Evolutionary conservation across 2,888 invertebrate genomes (phyloP).

Genomic region (Coleophora deauratella): DNA sequence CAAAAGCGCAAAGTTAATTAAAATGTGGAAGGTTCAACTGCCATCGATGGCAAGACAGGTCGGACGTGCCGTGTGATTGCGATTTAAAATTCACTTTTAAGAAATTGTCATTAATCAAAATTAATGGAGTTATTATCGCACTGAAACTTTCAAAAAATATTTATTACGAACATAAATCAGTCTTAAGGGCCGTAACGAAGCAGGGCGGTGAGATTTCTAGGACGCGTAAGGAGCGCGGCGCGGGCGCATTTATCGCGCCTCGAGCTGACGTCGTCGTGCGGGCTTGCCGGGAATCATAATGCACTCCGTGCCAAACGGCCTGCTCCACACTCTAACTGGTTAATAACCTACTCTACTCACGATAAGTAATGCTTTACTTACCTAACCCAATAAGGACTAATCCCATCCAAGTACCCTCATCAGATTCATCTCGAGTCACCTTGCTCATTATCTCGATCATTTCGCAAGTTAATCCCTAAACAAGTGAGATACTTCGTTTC

Average conservation of each 20-base stretch:
- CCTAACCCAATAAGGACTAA: neutral
- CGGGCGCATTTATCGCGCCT: conserved; percentile 30
- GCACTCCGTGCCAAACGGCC: neutral
- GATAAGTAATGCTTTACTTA: neutral
- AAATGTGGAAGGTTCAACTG: conserved; percentile 46
- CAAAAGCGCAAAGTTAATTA: conserved; percentile 52
- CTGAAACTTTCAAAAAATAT: conserved; percentile 71
- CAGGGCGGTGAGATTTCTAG: conserved; percentile 61
- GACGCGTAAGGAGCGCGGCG: conserved; percentile 42
- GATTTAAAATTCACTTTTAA: conserved; percentile 65
- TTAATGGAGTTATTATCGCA: conserved; percentile 74
- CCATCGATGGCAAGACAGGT: conserved; percentile 44
- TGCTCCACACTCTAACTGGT: neutral
- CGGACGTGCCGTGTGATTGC: conserved; percentile 31
- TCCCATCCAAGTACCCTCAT: too few species aligned
- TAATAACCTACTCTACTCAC: neutral
- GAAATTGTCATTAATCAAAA: conserved; percentile 73
- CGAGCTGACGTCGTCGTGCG: conserved; percentile 9
- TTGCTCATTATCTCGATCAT: conserved; percentile 2
- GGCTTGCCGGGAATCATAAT: too few species aligned
- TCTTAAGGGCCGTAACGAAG: conserved; percentile 68
- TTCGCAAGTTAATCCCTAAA: conserved; percentile 25
- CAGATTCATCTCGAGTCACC: too few species aligned
- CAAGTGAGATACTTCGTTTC: conserved; percentile 35
- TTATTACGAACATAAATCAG: conserved; percentile 69